phyloP scores from a whole-genome alignment of 2,113 vertebrate genomes.

The Carollia perspicillata region DNA sequence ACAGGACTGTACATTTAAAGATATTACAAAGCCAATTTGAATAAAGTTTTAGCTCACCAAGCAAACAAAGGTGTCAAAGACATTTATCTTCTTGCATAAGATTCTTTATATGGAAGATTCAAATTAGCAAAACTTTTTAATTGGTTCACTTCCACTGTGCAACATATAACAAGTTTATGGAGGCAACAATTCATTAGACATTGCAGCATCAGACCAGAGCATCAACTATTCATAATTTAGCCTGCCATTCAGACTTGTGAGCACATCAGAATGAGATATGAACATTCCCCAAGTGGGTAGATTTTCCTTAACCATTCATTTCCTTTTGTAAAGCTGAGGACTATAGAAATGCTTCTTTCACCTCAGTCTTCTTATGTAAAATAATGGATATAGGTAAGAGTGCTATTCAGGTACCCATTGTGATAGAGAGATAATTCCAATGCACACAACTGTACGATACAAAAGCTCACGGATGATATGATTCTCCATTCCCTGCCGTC shows the following conservation, averaged over 20 bases:
- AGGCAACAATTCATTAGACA: conserved; percentile 80
- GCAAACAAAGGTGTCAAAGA: conserved; percentile 74
- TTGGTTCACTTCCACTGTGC: conserved; percentile 76
- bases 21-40: conserved; percentile 78
- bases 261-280: conserved; percentile 52
- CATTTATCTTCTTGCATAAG: conserved; percentile 79
- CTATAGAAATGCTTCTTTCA: conserved; percentile 18
- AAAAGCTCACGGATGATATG: neutral
- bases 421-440: neutral
- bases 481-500: neutral
- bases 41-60: conserved; percentile 78
- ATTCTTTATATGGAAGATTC: conserved; percentile 77
- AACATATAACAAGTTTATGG: conserved; percentile 81
- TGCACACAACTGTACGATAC: neutral
- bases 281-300: conserved; percentile 37
- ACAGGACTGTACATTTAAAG: conserved; percentile 47
- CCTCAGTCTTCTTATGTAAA: neutral
- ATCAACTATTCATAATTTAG: conserved; percentile 73
- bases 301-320: conserved; percentile 56
- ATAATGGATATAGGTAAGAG: neutral
- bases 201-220: conserved; percentile 63
- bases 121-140: conserved; percentile 84
- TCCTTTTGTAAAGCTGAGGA: conserved; percentile 35
- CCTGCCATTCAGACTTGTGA: conserved; percentile 52
- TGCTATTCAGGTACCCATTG: neutral